Base-by-base conservation (phyloP, 2,888 invertebrate species). In the Torymus tubicola region DNA sequence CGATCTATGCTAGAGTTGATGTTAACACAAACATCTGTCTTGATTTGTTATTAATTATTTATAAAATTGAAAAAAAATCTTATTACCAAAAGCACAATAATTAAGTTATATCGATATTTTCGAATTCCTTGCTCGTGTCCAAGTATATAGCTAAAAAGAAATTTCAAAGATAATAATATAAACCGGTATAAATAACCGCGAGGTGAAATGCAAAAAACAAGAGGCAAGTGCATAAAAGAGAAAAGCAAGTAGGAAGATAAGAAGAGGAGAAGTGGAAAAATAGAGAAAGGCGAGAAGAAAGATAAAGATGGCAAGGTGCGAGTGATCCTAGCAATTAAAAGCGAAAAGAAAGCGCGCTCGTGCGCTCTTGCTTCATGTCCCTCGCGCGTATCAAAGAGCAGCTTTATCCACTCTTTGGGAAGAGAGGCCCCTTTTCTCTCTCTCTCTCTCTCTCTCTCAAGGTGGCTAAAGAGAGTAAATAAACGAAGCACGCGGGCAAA, bases 291-390 rank as follows among this genome's bases (percentile, higher is more conserved):
- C n/a, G 74, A 31, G 14, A 55, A 13, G 68, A 16, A 72, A 70
- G 55, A 55, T 58, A 52, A 63, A 24, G 52, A 75, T 21, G 67
- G 74, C 71, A 42, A 76, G 75, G 70, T 70, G 80, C 70, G 64
- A 80, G 52, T 69, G 75, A 75, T 75, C 68, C 80, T 55, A 70
- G 80, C 80, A 80, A 80, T 80, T 75, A 80, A 79, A 75, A 75
- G 80, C 74, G 80, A 80, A 80, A 75, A 80, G 80, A 80, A 80
- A 80, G 72, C 79, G 12, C 65, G 10, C 2, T 50, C 42, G 31
- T 57, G 55, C 8, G 52, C 58, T 57, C 53, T 55, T 55, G 31
- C 67, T 78, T 78, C 65, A 72, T 21, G 71, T 67, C 67, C 61
- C 18, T 52, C 65, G n/a, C 42, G 60, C 78, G 78, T 78, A 72